A percentile compares a stretch with the other conserved stretches of the same genome.
Evolutionary conservation across 1,140 invertebrate species (phyloP).

Genomic region (Bacillus rossius): DNA sequence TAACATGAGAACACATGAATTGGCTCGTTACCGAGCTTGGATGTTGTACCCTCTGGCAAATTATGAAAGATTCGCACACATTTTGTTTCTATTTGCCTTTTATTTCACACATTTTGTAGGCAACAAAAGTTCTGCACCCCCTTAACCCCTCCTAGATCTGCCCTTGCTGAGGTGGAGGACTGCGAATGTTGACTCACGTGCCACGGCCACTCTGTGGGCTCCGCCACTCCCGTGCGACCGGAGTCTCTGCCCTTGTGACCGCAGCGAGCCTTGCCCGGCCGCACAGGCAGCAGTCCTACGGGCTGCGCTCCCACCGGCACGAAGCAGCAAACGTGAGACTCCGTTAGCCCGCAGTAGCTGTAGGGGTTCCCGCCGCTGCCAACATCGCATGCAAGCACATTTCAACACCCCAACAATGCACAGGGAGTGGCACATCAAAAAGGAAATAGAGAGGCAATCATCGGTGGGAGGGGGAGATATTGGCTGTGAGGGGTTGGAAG

Average conservation of each 20-base stretch:
- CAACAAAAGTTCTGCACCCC: no score
- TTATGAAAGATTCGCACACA: no score
- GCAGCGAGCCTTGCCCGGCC: constrained; percentile 24
- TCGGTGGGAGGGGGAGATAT: neutral
- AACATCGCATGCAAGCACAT: neutral
- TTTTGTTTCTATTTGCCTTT: no score
- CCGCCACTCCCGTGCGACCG: constrained; percentile 36
- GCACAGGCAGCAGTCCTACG: constrained; percentile 32
- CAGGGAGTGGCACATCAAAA: no score
- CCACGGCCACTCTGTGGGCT: constrained; percentile 45
- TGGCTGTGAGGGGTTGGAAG: no score
- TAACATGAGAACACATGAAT: no score
- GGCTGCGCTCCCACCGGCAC: constrained; percentile 28
- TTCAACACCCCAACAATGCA: no score
- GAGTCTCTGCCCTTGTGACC: constrained; percentile 35
- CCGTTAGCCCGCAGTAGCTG: constrained; percentile 41
- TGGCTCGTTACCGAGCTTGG: no score
- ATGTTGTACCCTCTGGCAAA: no score
- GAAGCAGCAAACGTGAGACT: constrained; percentile 43
- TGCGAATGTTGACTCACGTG: constrained; percentile 43
- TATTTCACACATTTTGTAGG: no score
- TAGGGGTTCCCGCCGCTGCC: constrained; percentile 38
- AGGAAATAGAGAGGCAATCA: neutral
- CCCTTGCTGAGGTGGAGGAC: no score
- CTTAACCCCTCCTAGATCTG: no score